Conservation (phyloP, 2,797 vertebrate species). For the Anomalospiza imberbis region DNA sequence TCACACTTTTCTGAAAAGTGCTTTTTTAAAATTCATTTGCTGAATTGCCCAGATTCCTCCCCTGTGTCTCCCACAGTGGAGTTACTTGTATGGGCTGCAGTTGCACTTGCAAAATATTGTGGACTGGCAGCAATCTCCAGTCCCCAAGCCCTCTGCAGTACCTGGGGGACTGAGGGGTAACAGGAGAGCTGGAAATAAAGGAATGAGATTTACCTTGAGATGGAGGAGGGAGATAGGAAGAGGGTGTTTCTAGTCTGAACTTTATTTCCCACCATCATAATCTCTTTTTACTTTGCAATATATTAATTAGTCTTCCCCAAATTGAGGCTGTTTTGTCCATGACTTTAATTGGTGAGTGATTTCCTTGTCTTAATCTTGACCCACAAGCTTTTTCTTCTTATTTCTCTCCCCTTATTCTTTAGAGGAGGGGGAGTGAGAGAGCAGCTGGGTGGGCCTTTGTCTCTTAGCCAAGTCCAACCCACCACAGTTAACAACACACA, state of each 20-base stretch:
- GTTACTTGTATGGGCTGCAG: not conserved
- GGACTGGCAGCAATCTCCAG: not conserved
- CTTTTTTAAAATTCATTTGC: not conserved
- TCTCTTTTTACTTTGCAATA: not conserved
- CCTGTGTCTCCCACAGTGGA: not conserved
- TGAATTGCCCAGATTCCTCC: not conserved
- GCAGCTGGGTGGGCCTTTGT: not conserved
- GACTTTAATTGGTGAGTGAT: not conserved
- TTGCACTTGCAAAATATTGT: not conserved
- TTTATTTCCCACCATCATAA: not conserved
- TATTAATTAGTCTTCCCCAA: not conserved
- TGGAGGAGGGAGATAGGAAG: not conserved
- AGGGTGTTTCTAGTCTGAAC: not conserved
- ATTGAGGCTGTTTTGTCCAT: not conserved
- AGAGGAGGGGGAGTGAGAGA: not conserved
- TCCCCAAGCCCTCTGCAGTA: accelerated
- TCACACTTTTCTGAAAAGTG: not conserved
- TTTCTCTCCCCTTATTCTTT: not conserved
- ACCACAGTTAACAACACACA: accelerated
- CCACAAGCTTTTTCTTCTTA: not conserved
- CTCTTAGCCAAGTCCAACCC: not conserved
- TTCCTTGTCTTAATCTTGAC: not conserved
- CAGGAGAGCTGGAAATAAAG: not conserved
- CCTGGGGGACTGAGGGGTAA: too few relatives aligned
- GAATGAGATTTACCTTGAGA: not conserved